Base-by-base conservation (phyloP, 2,797 vertebrate species). In the Onychomys leucogaster region DNA sequence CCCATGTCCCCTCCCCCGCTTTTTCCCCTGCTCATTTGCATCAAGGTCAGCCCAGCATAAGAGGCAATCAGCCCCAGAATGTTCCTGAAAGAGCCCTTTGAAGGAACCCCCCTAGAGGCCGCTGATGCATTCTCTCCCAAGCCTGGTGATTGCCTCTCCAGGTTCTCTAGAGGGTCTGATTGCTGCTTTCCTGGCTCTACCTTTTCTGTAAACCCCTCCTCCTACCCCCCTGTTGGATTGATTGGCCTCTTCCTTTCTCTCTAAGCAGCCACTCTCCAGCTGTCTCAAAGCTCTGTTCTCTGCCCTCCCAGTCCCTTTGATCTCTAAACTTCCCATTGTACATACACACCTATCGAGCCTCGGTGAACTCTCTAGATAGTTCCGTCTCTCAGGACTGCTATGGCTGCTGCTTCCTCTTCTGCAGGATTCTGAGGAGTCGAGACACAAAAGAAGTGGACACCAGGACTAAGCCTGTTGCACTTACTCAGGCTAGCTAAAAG, bases 391-490 rank as follows among this genome's bases (percentile, higher is more conserved):
- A 37, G 49, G 6, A 6, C 23, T 77, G n/a, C 43, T 84, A 43
- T 2, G 49, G n/a, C 4, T 41, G 32, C 75, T 21, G 23, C 43
- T 6, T 23, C 34, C 32, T 89, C 23, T 32, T 21, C 75, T 55
- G 21, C 46, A 34, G 23, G 29, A 49, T 82, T 67, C 61, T 25
- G 52, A 41, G 11, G 11, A 27, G 21, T 41, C 25, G 37, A 41
- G 23, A n/a, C 37, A 59, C 59, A 67, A n/a, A 94, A 75, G n/a
- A 43, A 77, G 67, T 94, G 67, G 19, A 84, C 80, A 95, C 85
- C 52, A 67, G 82, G 77, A 94, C 73, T 89, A 69, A 29, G 90
- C 94, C 95, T 96, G 80, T 80, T 92, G 96, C 89, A 32, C 49
- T 90, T 55, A 75, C 61, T 91, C 2, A 55, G 59, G 52, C n/a